A percentile compares a stretch with the other conserved stretches of the same genome.
Conservation (phyloP, 2,113 vertebrate species). For the Pseudonaja textilis region DNA sequence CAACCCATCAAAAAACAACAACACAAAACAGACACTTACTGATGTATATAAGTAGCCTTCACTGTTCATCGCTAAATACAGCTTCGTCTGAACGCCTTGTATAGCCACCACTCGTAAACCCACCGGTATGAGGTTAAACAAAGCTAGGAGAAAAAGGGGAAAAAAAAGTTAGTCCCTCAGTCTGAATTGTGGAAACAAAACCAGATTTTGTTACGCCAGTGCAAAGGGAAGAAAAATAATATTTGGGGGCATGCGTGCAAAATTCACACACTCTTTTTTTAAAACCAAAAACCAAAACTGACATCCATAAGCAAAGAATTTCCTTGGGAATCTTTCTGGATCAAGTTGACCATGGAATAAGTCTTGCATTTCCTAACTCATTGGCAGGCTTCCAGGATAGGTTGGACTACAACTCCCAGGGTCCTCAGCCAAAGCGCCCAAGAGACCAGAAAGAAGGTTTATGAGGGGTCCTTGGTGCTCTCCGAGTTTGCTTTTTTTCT, state of each 20-base stretch:
- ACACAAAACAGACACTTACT: constrained; percentile 75
- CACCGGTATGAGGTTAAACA: constrained; percentile 99
- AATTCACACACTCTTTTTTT: background rate
- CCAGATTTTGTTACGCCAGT: background rate
- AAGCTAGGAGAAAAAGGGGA: constrained; percentile 72
- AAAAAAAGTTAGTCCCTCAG: background rate
- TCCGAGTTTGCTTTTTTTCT: no score
- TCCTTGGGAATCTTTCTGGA: background rate
- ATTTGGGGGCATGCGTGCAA: fast-evolving
- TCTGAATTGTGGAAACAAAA: background rate
- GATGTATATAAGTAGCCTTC: constrained; percentile 98
- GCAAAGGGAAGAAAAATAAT: background rate
- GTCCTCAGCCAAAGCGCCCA: background rate
- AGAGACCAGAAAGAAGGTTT: background rate
- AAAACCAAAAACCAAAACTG: no score
- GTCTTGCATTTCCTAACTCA: background rate
- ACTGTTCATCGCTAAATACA: constrained; percentile 98
- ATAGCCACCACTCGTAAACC: constrained; percentile 98
- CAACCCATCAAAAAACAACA: background rate
- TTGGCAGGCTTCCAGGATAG: background rate
- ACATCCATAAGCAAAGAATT: background rate
- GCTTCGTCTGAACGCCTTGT: constrained; percentile 97
- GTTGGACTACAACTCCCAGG: background rate
- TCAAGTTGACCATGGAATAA: background rate
- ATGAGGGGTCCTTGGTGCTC: no score